Conservation (phyloP, 2,113 vertebrate genomes). For the Morone saxatilis region DNA sequence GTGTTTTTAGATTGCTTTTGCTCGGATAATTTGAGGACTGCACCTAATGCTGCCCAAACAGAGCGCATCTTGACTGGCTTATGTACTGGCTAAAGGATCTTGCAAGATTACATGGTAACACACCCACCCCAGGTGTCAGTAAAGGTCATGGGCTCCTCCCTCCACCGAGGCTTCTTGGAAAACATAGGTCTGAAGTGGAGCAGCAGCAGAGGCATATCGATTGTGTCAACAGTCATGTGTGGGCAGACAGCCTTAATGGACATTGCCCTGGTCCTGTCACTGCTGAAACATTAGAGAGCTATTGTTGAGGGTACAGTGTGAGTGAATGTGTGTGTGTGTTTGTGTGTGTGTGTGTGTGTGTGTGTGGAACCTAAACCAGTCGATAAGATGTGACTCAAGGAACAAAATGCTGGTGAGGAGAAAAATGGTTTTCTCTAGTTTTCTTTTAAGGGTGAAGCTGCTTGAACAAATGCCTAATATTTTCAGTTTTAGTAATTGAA, state of each 20-base stretch:
- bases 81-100: not conserved
- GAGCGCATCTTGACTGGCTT: not conserved
- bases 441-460: not conserved
- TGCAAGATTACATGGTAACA: not conserved
- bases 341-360: constrained; percentile 5
- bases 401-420: not conserved
- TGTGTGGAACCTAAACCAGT: constrained; percentile 4
- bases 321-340: not conserved
- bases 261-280: constrained; percentile 44
- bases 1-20: not conserved
- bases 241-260: constrained; percentile 64
- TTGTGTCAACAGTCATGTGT: constrained; percentile 60
- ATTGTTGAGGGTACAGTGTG: constrained; percentile 36
- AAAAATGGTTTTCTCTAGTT: too few relatives aligned
- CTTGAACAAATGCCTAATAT: not conserved
- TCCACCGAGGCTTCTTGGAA: constrained; percentile 26
- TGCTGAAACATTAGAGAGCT: constrained; percentile 52
- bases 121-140: constrained; percentile 27
- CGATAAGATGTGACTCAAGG: constrained; percentile 12
- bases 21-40: not conserved
- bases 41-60: not conserved
- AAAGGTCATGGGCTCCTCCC: constrained; percentile 22
- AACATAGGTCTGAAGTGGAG: constrained; percentile 13
- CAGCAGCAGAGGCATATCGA: constrained; percentile 46
- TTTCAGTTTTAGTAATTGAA: not conserved